Conservation (phyloP, 2,888 invertebrate genomes). For the Ypsolopha scabrella region DNA sequence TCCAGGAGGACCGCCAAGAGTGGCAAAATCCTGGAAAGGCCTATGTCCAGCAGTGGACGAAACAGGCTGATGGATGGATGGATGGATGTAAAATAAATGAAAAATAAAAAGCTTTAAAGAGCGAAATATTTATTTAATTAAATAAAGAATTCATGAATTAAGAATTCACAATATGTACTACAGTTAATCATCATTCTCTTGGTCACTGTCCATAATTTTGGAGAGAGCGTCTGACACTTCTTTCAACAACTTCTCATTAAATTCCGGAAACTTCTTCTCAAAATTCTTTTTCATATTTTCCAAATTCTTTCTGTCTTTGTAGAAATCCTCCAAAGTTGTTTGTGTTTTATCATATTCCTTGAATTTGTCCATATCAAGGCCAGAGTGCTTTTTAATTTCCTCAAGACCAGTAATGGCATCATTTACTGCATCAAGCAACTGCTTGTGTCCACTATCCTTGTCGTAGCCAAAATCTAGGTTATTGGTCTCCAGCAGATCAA, state of each 20-base stretch:
- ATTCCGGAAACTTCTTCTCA: constrained; percentile 40
- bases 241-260: constrained; percentile 42
- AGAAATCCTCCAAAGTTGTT: constrained; percentile 24
- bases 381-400: constrained; percentile 46
- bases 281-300: constrained; percentile 38
- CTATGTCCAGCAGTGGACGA: too few relatives aligned
- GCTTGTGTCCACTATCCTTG: constrained; percentile 40
- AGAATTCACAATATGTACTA: too few relatives aligned
- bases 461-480: constrained; percentile 52
- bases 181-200: constrained; percentile 15
- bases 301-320: constrained; percentile 34
- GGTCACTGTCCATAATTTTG: constrained; percentile 29
- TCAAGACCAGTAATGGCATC: constrained; percentile 50
- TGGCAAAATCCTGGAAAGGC: too few relatives aligned
- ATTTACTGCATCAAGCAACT: constrained; percentile 47
- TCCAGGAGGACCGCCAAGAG: too few relatives aligned
- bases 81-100: too few relatives aligned
- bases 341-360: constrained; percentile 34
- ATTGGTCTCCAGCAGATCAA: constrained; percentile 41
- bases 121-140: too few relatives aligned
- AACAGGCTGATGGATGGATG: too few relatives aligned
- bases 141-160: too few relatives aligned
- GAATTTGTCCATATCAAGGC: constrained; percentile 37
- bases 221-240: constrained; percentile 43
- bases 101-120: too few relatives aligned